Base-by-base conservation (phyloP, 1,140 invertebrate species). In the Bombus soroeensis region DNA sequence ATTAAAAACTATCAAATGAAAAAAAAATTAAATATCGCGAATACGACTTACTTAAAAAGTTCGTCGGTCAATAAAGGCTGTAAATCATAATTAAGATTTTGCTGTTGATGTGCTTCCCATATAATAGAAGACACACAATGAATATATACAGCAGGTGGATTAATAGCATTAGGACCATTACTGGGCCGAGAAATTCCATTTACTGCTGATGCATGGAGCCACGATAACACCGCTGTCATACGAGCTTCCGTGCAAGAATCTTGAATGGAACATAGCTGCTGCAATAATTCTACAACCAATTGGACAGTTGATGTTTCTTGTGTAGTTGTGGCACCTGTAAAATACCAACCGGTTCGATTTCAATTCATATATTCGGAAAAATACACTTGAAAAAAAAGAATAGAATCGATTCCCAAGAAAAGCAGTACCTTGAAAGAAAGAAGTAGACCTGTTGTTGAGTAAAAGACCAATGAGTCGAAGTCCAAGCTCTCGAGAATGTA, bases 91-190 rank as follows among this genome's bases (percentile, higher is more conserved):
- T 95, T 94, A 90, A 95, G 90, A 95, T 92, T 94, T 73, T 95
- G 93, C 68, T 96, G 95, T 83, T 97, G 96, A 91, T 97, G 96
- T 39, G 97, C 96, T 80, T 97, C 96, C 98, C 98, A 98, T 84
- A 99, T 94, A 32, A 98, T 97, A 57, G 98, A 97, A 32, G 97
- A 97, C 75, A 98, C 96, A 86, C 97, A 97, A 81, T 97, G 97
- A 68, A 97, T 95, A 87, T 96, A 97, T 59, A 96, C 94, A 6
- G 97, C 95, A 59, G 95, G 94, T 43, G 94, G 95, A 87, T 90
- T 95, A 89, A 92, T 92, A 84, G 80, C 86, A 88, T 90, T 93
- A 84, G 84, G 91, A 59, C 84, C 88, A 39, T 82, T 88, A 53
- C 77, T 93, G 77, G 85, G 87, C 74, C 73, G 89, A 66, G 90